Conservation (phyloP, 2,113 vertebrate species). For the Apteryx owenii region DNA sequence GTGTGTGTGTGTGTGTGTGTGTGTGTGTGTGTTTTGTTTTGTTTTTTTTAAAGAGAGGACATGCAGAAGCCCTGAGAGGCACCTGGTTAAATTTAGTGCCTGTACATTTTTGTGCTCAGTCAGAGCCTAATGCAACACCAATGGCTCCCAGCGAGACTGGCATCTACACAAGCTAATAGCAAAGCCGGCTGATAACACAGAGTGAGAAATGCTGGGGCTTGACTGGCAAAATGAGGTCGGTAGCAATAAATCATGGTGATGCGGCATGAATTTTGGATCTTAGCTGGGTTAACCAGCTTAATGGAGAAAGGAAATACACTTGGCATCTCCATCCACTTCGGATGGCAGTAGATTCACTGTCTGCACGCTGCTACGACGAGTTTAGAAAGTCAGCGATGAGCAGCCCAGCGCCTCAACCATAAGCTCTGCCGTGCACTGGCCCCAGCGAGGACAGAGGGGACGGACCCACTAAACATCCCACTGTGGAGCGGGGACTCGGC, state of each 20-base stretch:
- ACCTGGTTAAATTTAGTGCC: background rate
- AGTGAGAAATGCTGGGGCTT: background rate
- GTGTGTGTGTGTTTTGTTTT: too few species aligned
- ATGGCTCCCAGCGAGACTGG: too few species aligned
- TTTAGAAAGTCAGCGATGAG: too few species aligned
- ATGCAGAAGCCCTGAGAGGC: background rate
- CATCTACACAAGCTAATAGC: background rate
- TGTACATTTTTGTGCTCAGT: background rate
- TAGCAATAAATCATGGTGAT: background rate
- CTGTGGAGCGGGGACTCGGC: too few species aligned
- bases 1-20: background rate
- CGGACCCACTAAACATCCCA: too few species aligned
- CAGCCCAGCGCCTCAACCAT: background rate
- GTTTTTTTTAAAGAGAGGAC: background rate
- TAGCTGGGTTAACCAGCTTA: background rate
- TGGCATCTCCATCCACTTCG: background rate
- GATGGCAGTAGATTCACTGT: background rate
- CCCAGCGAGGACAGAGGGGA: too few species aligned
- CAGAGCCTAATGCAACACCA: background rate
- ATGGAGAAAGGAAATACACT: background rate
- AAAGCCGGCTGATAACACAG: background rate
- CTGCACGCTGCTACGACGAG: background rate
- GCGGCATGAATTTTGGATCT: background rate
- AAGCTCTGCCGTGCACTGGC: background rate
- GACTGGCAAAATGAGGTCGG: background rate